Base-by-base conservation (phyloP, 2,888 invertebrate species). In the Amitus sp. region DNA sequence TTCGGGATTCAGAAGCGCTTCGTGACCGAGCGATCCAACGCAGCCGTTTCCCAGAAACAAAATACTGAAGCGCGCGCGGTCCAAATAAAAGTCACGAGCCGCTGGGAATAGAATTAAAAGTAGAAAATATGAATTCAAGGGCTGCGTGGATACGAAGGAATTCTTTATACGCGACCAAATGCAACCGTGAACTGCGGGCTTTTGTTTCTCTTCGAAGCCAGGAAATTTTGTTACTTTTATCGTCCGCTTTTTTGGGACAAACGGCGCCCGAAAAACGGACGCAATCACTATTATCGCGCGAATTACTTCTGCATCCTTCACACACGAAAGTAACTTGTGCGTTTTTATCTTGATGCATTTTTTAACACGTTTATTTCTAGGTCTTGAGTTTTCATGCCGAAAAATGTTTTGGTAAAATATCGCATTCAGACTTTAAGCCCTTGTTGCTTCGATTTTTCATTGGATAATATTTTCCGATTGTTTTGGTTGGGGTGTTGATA, bases 11-110 rank as follows among this genome's bases (percentile, higher is more conserved):
- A 70, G 57, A 61, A 60, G 63, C 58, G 55, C 61, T 70, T 59
- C 72, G 72, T 69, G 72, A 72, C 72, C n/a, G n/a, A n/a, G n/a
- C n/a, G n/a, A n/a, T n/a, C n/a, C 68, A 20, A 5, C 62, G 48
- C 46, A 50, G 49, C 12, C 51, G 34, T 37, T 52, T 19, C 47
- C 37, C 53, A 49, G 59, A 63, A 67, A 65, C 60, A 57, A 63
- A 64, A 64, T 57, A 46, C 62, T 45, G 30, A 55, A 46, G 45
- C 49, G 40, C 49, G 45, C 48, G 39, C 46, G 55, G 46, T 39
- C 42, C 43, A 65, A 65, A 62, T 58, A 66, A 64, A 63, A 59
- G 54, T 60, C 62, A 63, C 54, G 48, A 65, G 49, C 60, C 59
- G 42, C 56, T 59, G 33, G 47, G 54, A 62, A 64, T 53, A 56